Evolutionary conservation across 1,140 invertebrate genomes (phyloP).

Genomic region (Melitaea cinxia): DNA sequence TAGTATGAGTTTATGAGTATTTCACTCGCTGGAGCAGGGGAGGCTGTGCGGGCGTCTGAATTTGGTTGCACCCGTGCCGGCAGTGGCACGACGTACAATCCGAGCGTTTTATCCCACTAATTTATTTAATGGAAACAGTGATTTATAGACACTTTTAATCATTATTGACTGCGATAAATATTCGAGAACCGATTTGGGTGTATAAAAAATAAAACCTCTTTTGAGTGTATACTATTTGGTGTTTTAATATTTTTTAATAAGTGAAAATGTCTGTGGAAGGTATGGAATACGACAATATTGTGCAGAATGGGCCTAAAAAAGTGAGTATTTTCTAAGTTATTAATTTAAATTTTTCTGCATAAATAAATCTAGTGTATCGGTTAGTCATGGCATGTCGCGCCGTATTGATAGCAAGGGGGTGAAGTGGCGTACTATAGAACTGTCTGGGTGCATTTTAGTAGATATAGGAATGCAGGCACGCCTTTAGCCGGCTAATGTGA

Average conservation of each 20-base stretch:
- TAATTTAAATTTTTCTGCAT: conserved; percentile 27
- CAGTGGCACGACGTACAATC: conserved; percentile 56
- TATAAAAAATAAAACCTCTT: conserved; percentile 22
- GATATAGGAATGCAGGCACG: conserved; percentile 55
- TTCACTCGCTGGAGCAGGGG: conserved; percentile 63
- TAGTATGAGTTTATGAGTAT: conserved; percentile 45
- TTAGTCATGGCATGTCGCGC: conserved; percentile 41
- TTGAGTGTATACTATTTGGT: conserved; percentile 34
- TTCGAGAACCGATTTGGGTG: conserved; percentile 16
- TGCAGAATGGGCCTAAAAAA: conserved; percentile 82
- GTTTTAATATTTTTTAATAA: conserved; percentile 29
- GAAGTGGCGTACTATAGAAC: conserved; percentile 64
- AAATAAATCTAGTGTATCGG: conserved; percentile 15
- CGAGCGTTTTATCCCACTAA: conserved; percentile 42
- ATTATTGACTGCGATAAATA: conserved; percentile 4
- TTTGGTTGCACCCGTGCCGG: conserved; percentile 59
- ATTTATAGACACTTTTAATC: conserved; percentile 44
- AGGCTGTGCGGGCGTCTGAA: conserved; percentile 72
- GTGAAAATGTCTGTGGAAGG: conserved; percentile 79
- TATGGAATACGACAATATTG: conserved; percentile 81
- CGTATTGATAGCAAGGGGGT: conserved; percentile 52
- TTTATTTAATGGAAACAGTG: conserved; percentile 57
- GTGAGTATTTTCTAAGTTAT: conserved; percentile 56
- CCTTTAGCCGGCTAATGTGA: conserved; percentile 55
- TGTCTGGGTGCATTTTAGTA: conserved; percentile 71